Evolutionary conservation across 2,113 vertebrate genomes (phyloP).

Genomic region (Halichoeres trimaculatus): DNA sequence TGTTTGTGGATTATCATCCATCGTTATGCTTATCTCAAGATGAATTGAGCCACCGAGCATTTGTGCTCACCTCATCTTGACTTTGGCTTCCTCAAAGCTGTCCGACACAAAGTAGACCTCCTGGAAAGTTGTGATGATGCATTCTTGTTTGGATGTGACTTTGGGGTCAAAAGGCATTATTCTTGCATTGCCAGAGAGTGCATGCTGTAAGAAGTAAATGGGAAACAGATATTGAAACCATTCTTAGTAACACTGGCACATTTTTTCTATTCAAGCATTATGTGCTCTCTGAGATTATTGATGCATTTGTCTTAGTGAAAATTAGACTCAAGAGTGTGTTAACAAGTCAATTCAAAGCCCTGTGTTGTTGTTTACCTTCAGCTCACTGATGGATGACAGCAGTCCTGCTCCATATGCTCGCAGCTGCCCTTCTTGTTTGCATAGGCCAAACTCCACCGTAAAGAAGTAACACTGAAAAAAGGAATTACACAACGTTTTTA

Average conservation of each 20-base stretch:
- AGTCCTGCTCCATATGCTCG: slow-evolving; percentile 95
- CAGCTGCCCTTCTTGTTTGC: slow-evolving; percentile 95
- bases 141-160: slow-evolving; percentile 92
- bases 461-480: slow-evolving; percentile 96
- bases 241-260: neutral
- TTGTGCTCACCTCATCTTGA: slow-evolving; percentile 92
- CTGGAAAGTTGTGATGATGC: slow-evolving; percentile 96
- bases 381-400: slow-evolving; percentile 96
- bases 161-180: slow-evolving; percentile 93
- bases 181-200: slow-evolving; percentile 89
- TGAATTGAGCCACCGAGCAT: neutral
- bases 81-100: slow-evolving; percentile 97
- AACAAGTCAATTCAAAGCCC: too few relatives aligned
- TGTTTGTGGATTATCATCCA: neutral
- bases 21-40: neutral
- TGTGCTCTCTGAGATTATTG: too few relatives aligned
- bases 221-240: neutral
- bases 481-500: slow-evolving; percentile 9
- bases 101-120: slow-evolving; percentile 96
- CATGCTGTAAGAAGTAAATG: slow-evolving; percentile 82
- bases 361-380: slow-evolving; percentile 85
- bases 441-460: slow-evolving; percentile 97
- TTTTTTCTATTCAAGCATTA: neutral
- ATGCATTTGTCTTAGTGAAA: too few relatives aligned
- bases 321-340: too few relatives aligned